Evolutionary conservation across 1,140 invertebrate genomes (phyloP), one percentile per base, ranked within the genome.

Genomic region (Lamellibrachia luymesi): DNA sequence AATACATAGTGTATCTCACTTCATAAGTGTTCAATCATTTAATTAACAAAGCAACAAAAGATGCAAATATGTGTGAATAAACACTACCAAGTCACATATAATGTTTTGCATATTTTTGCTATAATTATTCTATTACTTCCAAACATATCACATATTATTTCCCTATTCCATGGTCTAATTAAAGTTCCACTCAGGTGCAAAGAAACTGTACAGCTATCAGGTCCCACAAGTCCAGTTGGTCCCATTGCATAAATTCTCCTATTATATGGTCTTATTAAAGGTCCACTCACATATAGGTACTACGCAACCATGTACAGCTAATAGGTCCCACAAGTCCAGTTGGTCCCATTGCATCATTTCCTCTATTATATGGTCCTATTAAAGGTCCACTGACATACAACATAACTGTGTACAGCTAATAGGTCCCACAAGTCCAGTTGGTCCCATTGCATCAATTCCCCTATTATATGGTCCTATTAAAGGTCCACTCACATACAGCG

Each of bases 391-490:
- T 92, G 1, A 92, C 91, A n/a, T 92, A 6, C 92, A 7, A 38
- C 91, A 13, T 2, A 92, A 89, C 22, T n/a, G 10, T 27, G 27
- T 80, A 89, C 92, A 92, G 51, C 91, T 10, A n/a, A 92, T 38
- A 17, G 92, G 91, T 13, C 25, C 91, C 91, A 91, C 25, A 17
- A n/a, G 91, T 25, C 91, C 91, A n/a, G 25, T 49, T 91, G 13
- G 13, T 17, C 91, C 13, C 38, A n/a, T 13, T n/a, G 13, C 91
- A 56, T 92, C 92, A 25, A 92, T 92, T 13, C 95, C 96, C 93
- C 96, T 96, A 93, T 96, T 38, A 38, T 38, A 38, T 38, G 38
- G 38, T 38, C 38, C 38, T 38, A 38, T 38, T 38, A 38, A 38
- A 38, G 38, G 38, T 38, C 38, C 38, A 38, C 38, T 38, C 38